Conservation (phyloP, 2,113 vertebrate species). For the Ctenomys sociabilis region DNA sequence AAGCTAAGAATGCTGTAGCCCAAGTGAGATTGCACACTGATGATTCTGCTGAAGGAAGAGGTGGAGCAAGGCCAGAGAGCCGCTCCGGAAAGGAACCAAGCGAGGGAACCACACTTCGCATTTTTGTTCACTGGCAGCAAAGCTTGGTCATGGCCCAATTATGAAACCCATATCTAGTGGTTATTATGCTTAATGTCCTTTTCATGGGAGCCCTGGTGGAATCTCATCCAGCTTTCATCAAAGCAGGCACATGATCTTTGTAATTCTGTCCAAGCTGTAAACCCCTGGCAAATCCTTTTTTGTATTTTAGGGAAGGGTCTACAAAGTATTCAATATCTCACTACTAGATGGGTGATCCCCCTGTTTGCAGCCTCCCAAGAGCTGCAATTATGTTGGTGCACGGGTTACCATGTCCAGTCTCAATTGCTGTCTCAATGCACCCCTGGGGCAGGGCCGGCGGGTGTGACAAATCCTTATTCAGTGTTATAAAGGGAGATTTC, state of each 20-base stretch:
- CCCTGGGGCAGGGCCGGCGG: too few species aligned
- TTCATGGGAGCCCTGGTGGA: background rate
- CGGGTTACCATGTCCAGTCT: too few species aligned
- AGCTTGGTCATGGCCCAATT: background rate
- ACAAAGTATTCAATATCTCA: too few species aligned
- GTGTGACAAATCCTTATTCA: slow-evolving; percentile 19
- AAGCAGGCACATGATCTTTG: slow-evolving; percentile 30
- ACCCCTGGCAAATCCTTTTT: slow-evolving; percentile 2
- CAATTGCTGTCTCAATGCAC: too few species aligned
- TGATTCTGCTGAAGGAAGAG: slow-evolving; percentile 4
- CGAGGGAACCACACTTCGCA: background rate
- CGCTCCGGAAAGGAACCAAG: background rate
- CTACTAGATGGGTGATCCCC: too few species aligned
- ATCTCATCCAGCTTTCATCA: slow-evolving; percentile 48
- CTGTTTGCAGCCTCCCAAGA: too few species aligned
- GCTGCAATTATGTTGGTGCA: too few species aligned
- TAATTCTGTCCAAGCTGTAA: slow-evolving; percentile 44
- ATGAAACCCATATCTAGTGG: slow-evolving; percentile 48
- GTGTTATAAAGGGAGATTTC: background rate
- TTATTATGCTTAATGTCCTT: slow-evolving; percentile 52
- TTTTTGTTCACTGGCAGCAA: background rate
- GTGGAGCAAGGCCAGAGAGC: background rate
- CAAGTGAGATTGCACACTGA: background rate
- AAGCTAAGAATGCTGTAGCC: background rate
- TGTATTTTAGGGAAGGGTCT: too few species aligned